phyloP scores from a whole-genome alignment of 1,140 invertebrate species.

The Hypothenemus hampei region DNA sequence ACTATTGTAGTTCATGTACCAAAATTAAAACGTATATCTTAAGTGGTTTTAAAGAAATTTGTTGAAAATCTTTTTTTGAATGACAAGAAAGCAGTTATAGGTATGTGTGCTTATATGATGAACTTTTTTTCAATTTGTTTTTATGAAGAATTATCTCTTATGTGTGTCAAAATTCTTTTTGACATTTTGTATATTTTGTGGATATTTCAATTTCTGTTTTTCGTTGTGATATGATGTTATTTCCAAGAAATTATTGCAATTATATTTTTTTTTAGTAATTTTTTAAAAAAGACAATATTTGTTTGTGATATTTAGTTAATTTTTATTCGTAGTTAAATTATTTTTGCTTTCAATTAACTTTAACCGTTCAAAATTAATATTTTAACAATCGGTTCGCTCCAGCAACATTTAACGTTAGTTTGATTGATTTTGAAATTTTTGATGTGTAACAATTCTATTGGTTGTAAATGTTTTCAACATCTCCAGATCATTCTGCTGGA shows the following conservation, averaged over 20 bases:
- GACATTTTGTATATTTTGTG: neutral
- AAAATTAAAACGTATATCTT: too few species aligned
- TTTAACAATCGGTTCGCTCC: too few species aligned
- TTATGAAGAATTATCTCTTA: neutral
- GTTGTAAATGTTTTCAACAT: conserved; percentile 1
- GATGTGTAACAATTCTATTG: too few species aligned
- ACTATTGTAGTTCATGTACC: too few species aligned
- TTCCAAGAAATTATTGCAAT: too few species aligned
- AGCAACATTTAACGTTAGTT: too few species aligned
- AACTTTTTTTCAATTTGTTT: neutral
- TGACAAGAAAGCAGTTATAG: neutral
- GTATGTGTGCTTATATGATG: neutral
- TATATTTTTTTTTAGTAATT: conserved; percentile 2
- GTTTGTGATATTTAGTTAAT: conserved; percentile 23
- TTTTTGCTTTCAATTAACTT: neutral
- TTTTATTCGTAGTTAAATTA: neutral
- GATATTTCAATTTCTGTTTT: neutral
- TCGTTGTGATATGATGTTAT: too few species aligned
- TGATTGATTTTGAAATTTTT: too few species aligned
- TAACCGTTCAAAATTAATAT: too few species aligned
- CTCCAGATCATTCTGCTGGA: neutral
- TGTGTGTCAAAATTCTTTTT: neutral
- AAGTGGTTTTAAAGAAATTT: too few species aligned
- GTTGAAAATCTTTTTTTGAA: too few species aligned
- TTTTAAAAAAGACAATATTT: conserved; percentile 18